Percentiles rank a stretch among this genome's conserved stretches.
phyloP scores from a whole-genome alignment of 2,113 vertebrate genomes.

The Rhagologus leucostigma region DNA sequence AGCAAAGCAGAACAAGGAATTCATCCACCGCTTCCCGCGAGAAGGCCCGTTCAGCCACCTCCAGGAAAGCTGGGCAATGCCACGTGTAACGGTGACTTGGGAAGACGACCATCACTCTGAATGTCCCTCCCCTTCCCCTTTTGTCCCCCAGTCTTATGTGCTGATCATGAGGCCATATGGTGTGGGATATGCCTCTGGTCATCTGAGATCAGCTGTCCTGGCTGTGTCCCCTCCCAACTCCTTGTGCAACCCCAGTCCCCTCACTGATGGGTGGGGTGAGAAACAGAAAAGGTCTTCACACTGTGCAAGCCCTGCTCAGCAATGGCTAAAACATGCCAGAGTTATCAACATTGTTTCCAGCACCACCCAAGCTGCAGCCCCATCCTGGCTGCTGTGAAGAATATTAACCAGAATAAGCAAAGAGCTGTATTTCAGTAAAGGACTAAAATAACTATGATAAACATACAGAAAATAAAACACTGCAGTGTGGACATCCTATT shows the following conservation, averaged over 20 bases:
- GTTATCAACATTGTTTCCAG: background rate
- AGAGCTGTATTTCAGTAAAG: background rate
- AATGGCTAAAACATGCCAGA: background rate
- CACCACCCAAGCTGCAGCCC: background rate
- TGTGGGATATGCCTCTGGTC: background rate
- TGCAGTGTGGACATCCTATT: background rate
- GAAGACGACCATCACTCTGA: background rate
- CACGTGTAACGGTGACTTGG: accelerated
- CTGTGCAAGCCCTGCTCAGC: background rate
- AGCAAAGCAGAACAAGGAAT: background rate
- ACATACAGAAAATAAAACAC: background rate
- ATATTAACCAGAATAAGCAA: background rate
- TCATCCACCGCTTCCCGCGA: background rate
- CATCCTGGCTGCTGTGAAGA: background rate
- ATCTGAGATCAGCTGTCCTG: background rate
- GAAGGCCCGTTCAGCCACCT: background rate
- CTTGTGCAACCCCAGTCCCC: background rate
- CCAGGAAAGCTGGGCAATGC: background rate
- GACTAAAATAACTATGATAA: background rate
- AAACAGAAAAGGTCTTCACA: background rate
- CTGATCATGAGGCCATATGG: background rate
- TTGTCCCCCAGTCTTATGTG: background rate
- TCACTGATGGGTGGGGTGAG: background rate
- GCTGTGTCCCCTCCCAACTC: background rate
- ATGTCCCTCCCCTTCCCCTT: background rate